Percentiles rank a stretch among this genome's conserved stretches.
phyloP scores from a whole-genome alignment of 2,797 vertebrate genomes.

The Amblyopsis hoosieri region DNA sequence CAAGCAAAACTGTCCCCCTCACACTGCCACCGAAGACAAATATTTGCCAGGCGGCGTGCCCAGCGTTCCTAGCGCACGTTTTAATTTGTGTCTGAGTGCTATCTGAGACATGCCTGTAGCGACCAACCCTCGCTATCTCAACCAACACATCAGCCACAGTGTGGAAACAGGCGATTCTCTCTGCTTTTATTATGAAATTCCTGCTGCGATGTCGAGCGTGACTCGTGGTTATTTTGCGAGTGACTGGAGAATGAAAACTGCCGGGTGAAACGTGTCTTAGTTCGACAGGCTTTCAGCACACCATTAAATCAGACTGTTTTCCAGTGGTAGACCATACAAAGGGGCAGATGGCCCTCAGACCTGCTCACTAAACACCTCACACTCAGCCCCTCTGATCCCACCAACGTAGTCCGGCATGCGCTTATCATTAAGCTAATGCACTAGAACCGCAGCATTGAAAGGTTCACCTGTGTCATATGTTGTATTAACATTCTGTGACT shows the following conservation, averaged over 20 bases:
- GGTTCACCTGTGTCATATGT: background rate
- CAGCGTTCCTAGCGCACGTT: constrained; percentile 10
- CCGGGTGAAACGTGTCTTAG: background rate
- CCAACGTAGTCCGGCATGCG: background rate
- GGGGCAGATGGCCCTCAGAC: background rate
- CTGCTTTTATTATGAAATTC: constrained; percentile 18
- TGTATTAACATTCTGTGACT: constrained; percentile 2
- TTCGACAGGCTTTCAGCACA: constrained; percentile 4
- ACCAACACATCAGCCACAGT: constrained; percentile 5
- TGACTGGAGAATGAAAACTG: constrained; percentile 18
- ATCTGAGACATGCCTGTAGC: background rate
- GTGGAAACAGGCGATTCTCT: constrained; percentile 5
- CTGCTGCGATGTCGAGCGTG: constrained; percentile 11
- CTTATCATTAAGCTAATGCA: background rate
- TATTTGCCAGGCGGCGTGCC: constrained; percentile 8
- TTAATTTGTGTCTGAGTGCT: background rate
- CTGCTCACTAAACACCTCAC: background rate
- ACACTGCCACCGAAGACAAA: background rate
- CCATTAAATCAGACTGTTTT: background rate
- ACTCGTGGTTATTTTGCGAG: constrained; percentile 17
- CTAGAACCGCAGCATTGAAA: background rate
- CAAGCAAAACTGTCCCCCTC: constrained; percentile 28
- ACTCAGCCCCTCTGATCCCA: background rate
- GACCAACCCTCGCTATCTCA: background rate
- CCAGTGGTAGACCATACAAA: background rate